Percentiles rank a stretch among this genome's conserved stretches.
Conservation (phyloP, 2,797 vertebrate species). For the Premnoplex brunnescens region DNA sequence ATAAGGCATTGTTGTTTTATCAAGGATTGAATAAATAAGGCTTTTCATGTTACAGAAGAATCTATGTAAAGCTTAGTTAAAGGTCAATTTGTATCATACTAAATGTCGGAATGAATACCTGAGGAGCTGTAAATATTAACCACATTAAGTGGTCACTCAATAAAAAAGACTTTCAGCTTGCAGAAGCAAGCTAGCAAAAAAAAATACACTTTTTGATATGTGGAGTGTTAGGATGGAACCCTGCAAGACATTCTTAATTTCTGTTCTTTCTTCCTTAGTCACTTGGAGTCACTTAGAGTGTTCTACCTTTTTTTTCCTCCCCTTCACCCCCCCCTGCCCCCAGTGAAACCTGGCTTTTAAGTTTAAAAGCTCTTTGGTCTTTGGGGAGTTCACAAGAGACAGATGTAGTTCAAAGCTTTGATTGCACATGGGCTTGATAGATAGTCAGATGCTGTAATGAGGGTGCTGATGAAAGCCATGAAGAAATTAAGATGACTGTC, state of each 20-base stretch:
- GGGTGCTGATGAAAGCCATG: not conserved
- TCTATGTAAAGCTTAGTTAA: not conserved
- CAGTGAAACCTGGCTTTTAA: not conserved
- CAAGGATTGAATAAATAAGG: not conserved
- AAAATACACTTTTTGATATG: not conserved
- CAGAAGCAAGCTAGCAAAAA: not conserved
- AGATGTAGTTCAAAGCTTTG: not conserved
- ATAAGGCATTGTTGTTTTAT: not conserved
- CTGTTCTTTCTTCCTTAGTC: not conserved
- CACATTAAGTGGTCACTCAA: not conserved
- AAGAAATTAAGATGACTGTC: not conserved
- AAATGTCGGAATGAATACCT: not conserved
- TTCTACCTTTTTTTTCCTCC: not conserved
- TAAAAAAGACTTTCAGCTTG: not conserved
- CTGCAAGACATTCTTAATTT: not conserved
- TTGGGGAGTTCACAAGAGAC: not conserved
- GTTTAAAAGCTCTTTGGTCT: not conserved
- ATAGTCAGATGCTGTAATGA: not conserved
- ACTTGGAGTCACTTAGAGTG: not conserved
- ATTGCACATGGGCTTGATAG: not conserved
- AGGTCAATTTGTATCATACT: conserved; percentile 1
- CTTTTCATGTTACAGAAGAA: not conserved
- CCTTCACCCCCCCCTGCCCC: too few relatives aligned
- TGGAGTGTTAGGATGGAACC: not conserved
- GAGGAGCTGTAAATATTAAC: not conserved